Conservation (phyloP, 30 jellyfish, hydroid and myxozoan species). For the Catostylus mosaicus region DNA sequence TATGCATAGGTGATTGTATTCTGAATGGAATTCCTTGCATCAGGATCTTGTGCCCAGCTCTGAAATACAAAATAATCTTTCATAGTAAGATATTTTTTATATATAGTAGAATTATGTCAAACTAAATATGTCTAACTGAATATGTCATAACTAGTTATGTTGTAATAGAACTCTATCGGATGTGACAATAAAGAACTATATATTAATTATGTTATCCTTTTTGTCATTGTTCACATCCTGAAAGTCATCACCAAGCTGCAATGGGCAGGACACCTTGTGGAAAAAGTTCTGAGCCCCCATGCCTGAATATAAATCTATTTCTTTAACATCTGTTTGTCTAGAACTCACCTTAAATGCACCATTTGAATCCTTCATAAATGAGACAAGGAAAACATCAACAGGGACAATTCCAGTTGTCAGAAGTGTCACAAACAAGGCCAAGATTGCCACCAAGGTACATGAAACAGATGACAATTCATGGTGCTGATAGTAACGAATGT, state of each 20-base stretch:
- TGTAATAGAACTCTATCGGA: too few relatives aligned
- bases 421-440: constrained; percentile 77
- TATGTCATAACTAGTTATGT: too few relatives aligned
- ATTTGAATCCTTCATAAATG: constrained; percentile 81
- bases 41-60: constrained; percentile 89
- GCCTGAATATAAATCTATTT: background rate
- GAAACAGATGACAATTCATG: constrained; percentile 84
- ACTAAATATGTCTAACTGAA: too few relatives aligned
- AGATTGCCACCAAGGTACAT: constrained; percentile 68
- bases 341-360: constrained; percentile 84
- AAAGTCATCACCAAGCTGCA: too few relatives aligned
- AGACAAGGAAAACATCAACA: constrained; percentile 90
- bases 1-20: constrained; percentile 75
- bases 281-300: background rate
- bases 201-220: too few relatives aligned
- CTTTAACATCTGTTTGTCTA: background rate
- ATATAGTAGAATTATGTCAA: too few relatives aligned
- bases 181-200: too few relatives aligned
- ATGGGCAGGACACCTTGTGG: too few relatives aligned
- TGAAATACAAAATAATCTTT: constrained; percentile 12
- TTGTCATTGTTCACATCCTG: too few relatives aligned
- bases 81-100: too few relatives aligned
- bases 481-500: constrained; percentile 86
- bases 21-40: constrained; percentile 74
- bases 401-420: constrained; percentile 92